These are phyloP conservation scores for Coptodon rendalli DNA, from an alignment of 2,113 vertebrate genomes.

Conservation along the genomic window DNA sequence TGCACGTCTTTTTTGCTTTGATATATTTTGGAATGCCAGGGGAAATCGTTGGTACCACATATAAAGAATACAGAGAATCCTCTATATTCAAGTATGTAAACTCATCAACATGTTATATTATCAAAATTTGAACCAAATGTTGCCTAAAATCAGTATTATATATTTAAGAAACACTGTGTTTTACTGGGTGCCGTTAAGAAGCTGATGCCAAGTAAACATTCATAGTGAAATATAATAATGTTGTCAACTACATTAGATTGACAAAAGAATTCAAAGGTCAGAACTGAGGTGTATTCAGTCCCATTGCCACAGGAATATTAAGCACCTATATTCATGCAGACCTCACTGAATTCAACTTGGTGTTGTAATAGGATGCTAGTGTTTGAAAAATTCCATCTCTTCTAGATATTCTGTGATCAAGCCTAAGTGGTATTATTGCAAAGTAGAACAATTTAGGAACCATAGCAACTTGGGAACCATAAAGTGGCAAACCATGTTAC, in stretches of 20 bases:
- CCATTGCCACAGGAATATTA: not conserved
- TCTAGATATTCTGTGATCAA: not conserved
- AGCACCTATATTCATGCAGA: not conserved
- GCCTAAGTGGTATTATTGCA: not conserved
- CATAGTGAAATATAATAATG: not conserved
- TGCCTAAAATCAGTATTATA: not conserved
- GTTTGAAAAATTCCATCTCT: not conserved
- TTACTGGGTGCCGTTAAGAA: not conserved
- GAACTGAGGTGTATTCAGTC: not conserved
- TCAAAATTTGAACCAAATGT: not conserved
- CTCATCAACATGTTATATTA: not conserved
- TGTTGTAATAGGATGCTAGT: not conserved
- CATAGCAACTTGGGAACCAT: not conserved
- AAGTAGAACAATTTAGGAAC: not conserved
- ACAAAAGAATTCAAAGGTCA: not conserved
- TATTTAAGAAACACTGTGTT: not conserved
- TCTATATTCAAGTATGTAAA: not conserved
- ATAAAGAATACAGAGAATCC: not conserved
- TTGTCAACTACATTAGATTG: not conserved
- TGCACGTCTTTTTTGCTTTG: not conserved
- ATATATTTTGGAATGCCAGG: not conserved
- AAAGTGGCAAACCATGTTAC: not conserved
- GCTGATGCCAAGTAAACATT: not conserved
- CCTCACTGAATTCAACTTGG: not conserved
- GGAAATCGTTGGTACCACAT: constrained; percentile 32